These are phyloP conservation scores for Camelus bactrianus DNA, from an alignment of 2,113 vertebrate genomes.

Conservation along the genomic window DNA sequence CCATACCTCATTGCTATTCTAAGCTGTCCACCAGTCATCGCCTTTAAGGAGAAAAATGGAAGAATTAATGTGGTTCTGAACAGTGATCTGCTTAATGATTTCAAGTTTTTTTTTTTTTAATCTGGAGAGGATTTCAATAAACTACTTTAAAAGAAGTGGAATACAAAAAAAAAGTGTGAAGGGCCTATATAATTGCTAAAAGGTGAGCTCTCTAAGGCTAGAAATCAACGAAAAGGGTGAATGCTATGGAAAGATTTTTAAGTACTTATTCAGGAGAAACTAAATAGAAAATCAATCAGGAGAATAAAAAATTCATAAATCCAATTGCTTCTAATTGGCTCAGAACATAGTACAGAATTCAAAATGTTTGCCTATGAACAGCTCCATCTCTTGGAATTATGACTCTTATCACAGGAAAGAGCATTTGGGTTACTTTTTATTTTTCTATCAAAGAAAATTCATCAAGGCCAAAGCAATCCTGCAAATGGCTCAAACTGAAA, in stretches of 20 bases:
- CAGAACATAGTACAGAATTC: conserved; percentile 76
- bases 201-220: conserved; percentile 71
- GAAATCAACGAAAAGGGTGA: conserved; percentile 79
- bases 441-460: conserved; percentile 60
- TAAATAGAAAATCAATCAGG: conserved; percentile 83
- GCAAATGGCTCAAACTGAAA: conserved; percentile 60
- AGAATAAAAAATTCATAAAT: conserved; percentile 85
- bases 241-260: conserved; percentile 78
- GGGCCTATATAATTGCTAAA: conserved; percentile 76
- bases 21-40: conserved; percentile 74
- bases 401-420: conserved; percentile 65
- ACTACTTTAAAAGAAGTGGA: conserved; percentile 81
- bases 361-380: conserved; percentile 68
- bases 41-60: conserved; percentile 79
- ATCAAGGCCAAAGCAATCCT: conserved; percentile 60
- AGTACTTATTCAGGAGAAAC: conserved; percentile 81
- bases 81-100: conserved; percentile 80
- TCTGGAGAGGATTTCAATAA: conserved; percentile 82
- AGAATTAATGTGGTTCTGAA: conserved; percentile 77
- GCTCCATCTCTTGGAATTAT: conserved; percentile 66
- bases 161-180: conserved; percentile 69
- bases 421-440: conserved; percentile 46
- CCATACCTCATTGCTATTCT: conserved; percentile 79
- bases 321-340: conserved; percentile 83
- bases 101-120: conserved; percentile 77